These are phyloP conservation scores for Apocrypta bakeri DNA, from an alignment of 1,140 invertebrate genomes.

Conservation along the genomic window DNA sequence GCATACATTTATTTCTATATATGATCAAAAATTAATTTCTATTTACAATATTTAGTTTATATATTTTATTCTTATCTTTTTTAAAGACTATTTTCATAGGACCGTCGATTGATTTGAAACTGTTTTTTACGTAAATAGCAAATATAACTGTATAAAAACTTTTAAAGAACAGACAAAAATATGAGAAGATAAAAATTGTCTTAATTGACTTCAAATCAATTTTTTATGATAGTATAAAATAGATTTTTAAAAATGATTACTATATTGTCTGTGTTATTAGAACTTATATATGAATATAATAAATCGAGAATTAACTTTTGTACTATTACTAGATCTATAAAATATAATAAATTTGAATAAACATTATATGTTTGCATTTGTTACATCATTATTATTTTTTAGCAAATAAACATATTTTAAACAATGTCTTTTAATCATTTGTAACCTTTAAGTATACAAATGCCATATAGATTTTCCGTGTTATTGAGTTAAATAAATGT, in stretches of 20 bases:
- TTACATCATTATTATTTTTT: background rate
- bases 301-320: conserved; percentile 34
- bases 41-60: background rate
- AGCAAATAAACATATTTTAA: too few species aligned
- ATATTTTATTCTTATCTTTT: background rate
- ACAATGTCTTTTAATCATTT: too few species aligned
- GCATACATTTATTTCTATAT: conserved; percentile 22
- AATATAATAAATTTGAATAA: conserved; percentile 24
- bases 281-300: conserved; percentile 28
- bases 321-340: conserved; percentile 33
- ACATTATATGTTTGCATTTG: background rate
- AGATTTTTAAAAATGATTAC: background rate
- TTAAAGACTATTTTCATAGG: background rate
- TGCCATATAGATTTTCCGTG: too few species aligned
- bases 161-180: background rate
- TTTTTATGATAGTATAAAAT: background rate
- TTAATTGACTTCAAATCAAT: background rate
- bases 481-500: too few species aligned
- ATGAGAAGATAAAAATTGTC: background rate
- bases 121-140: background rate
- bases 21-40: background rate
- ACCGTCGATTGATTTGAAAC: background rate
- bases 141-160: background rate
- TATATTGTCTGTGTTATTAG: conserved; percentile 46
- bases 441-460: too few species aligned